Base-by-base conservation (phyloP, 2,113 vertebrate genomes). In the Tachysurus vachellii region DNA sequence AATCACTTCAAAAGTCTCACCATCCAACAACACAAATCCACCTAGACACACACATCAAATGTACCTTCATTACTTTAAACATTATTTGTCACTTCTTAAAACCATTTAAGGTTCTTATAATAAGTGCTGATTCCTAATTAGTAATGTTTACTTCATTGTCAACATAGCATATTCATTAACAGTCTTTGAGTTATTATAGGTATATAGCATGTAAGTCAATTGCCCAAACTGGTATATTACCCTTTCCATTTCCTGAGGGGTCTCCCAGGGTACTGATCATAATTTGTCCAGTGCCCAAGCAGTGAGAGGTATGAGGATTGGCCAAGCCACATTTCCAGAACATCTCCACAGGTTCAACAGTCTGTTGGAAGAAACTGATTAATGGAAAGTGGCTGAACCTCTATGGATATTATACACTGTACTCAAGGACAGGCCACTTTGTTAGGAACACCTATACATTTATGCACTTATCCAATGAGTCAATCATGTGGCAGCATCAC, bases 241-340 rank as follows among this genome's bases (percentile, higher is more conserved):
- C 98, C 94, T 98, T 99, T 64, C 92, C 94, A 0, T 96, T 96
- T 77, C 98, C 98, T 0, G 92, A 86, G 0, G 96, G 94, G 85
- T 99, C 97, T 0, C 97, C 98, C 85, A 99, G 85, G 23, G 96
- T 57, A 88, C 97, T 99, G 92, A 99, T 95, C 94, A 99, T 97
- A 91, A 99, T 94, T 88, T 99, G 97, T 0, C 98, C 97, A 0
- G 57, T 96, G 89, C 93, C 95, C 93, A 99, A 94, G 81, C 98
- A 99, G 93, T 99, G 98, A 0, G 94, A 95, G 56, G 97, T 99
- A 92, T 99, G 98, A 1, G 96, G 94, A 88, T 96, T 95, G 0
- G 94, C 96, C 90, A 96, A 90, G 4, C 90, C 94, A 0, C 96
- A 96, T 91, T 97, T 97, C 94, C 94, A 93, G 54, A 91, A 94